Percentiles rank a stretch among this genome's conserved stretches.
Conservation (phyloP, 2,888 invertebrate genomes). For the Cephus runcator region DNA sequence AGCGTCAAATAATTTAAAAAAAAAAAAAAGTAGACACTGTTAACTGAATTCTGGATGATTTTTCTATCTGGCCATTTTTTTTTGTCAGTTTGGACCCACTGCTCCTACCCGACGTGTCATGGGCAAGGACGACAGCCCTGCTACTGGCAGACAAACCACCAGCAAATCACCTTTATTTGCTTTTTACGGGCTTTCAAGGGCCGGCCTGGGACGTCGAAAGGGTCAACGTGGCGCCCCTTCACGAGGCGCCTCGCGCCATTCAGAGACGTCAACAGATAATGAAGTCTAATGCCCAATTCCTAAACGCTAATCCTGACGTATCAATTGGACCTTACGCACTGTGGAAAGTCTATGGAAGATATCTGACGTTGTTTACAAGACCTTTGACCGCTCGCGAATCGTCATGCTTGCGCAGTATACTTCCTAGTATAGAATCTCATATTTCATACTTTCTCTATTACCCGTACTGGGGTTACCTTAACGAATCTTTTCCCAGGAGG, state of each 20-base stretch:
- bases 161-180: constrained; percentile 36
- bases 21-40: background rate
- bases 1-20: background rate
- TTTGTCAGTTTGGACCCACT: background rate
- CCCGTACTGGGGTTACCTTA: background rate
- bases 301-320: constrained; percentile 34
- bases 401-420: background rate
- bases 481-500: background rate
- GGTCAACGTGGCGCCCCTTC: constrained; percentile 6
- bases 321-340: background rate
- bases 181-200: constrained; percentile 30
- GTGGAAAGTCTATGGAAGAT: background rate
- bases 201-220: background rate
- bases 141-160: constrained; percentile 29
- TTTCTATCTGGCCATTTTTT: background rate
- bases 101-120: background rate
- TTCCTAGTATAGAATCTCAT: background rate
- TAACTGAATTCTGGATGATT: background rate
- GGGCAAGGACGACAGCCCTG: constrained; percentile 4
- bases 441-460: background rate
- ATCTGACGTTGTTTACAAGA: background rate
- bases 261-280: constrained; percentile 31
- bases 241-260: constrained; percentile 15
- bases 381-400: background rate
- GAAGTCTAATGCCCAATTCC: constrained; percentile 22